These are phyloP conservation scores for Tapirus terrestris DNA, from an alignment of 2,113 vertebrate genomes.

Conservation along the genomic window DNA sequence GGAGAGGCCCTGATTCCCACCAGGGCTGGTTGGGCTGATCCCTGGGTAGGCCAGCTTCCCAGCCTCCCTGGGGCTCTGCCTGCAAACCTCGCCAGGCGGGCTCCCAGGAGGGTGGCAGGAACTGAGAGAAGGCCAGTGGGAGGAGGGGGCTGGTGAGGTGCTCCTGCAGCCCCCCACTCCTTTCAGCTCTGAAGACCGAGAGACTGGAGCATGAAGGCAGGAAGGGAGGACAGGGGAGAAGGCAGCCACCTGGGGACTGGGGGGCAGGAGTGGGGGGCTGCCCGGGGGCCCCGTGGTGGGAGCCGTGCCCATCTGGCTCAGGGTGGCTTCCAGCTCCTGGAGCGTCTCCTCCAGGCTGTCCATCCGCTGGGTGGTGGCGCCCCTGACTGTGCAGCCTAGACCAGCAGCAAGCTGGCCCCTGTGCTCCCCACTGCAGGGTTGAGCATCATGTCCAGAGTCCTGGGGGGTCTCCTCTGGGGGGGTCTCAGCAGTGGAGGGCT, in stretches of 20 bases:
- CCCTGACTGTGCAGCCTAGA: conserved; percentile 45
- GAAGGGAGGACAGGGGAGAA: neutral
- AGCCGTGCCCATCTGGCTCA: conserved; percentile 87
- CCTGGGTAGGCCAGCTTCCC: conserved; percentile 70
- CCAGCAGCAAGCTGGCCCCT: neutral
- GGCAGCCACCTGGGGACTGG: conserved; percentile 71
- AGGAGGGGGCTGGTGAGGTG: neutral
- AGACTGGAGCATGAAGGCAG: neutral
- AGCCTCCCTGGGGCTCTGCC: conserved; percentile 58
- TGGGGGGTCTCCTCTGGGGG: neutral
- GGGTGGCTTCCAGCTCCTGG: conserved; percentile 92
- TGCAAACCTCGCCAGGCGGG: neutral
- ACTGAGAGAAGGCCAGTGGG: neutral
- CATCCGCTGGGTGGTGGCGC: conserved; percentile 81
- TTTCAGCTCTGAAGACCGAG: conserved; percentile 21
- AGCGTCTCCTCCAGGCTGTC: conserved; percentile 96
- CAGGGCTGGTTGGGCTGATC: neutral
- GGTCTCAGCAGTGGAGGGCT: neutral
- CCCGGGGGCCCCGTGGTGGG: accelerated
- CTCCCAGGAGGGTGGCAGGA: neutral
- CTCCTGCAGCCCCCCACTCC: neutral
- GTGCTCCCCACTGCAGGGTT: neutral
- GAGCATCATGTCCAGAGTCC: neutral
- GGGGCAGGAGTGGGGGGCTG: neutral
- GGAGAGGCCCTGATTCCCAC: neutral